A percentile compares a stretch with the other conserved stretches of the same genome.
These are phyloP conservation scores for Caenorhabditis brenneri DNA, from an alignment of 1,140 invertebrate species.

Conservation along the genomic window DNA sequence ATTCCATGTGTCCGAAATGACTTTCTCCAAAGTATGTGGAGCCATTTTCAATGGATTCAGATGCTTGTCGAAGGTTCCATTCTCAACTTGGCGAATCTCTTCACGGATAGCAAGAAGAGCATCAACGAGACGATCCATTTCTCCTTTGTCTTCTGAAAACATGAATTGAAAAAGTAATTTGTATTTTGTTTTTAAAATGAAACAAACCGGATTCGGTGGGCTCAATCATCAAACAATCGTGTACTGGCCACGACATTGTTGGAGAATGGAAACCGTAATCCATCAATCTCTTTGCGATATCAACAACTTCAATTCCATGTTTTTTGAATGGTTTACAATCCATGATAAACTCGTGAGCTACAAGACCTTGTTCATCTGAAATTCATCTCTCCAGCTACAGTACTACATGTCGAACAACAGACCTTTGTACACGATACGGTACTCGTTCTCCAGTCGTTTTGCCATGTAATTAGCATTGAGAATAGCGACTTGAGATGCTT, in stretches of 20 bases:
- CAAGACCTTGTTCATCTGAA: conserved; percentile 76
- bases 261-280: conserved; percentile 99
- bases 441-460: conserved; percentile 83
- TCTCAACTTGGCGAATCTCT: conserved; percentile 92
- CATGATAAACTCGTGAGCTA: conserved; percentile 95
- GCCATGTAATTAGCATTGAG: conserved; percentile 99
- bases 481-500: conserved; percentile 94
- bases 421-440: conserved; percentile 84
- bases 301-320: conserved; percentile 90
- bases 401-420: not conserved
- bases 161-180: not conserved
- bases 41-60: conserved; percentile 92
- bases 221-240: conserved; percentile 96
- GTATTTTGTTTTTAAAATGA: not conserved
- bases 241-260: conserved; percentile 97
- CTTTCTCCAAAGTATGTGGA: conserved; percentile 88
- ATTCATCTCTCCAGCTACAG: not conserved
- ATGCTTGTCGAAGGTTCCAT: conserved; percentile 82
- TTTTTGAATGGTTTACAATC: conserved; percentile 94
- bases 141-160: conserved; percentile 83
- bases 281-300: conserved; percentile 96
- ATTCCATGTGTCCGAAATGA: conserved; percentile 86
- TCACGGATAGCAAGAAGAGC: conserved; percentile 85
- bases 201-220: conserved; percentile 85
- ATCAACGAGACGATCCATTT: conserved; percentile 93